phyloP scores from a whole-genome alignment of 2,888 invertebrate genomes.

The Octodonta nipae region DNA sequence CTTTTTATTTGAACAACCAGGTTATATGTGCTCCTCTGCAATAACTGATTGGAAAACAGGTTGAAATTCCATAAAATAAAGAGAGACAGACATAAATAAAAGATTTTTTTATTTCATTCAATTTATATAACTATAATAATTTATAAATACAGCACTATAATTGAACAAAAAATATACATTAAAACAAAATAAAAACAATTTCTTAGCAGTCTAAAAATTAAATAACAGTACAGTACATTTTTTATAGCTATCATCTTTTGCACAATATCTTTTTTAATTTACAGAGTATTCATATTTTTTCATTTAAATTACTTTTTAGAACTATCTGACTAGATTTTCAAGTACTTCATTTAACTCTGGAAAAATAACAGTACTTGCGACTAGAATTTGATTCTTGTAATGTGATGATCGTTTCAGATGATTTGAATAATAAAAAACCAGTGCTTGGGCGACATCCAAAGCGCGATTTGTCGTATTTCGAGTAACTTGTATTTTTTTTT shows the following conservation, averaged over 20 bases:
- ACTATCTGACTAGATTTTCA: conserved; percentile 25
- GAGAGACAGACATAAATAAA: too few relatives aligned
- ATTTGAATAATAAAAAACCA: too few relatives aligned
- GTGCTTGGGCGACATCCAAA: too few relatives aligned
- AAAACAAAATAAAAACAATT: conserved; percentile 25
- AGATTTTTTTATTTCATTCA: conserved; percentile 17
- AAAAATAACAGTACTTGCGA: conserved; percentile 19
- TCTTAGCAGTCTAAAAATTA: conserved; percentile 28
- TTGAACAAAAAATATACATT: conserved; percentile 25
- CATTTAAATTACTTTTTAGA: conserved; percentile 14
- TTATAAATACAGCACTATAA: conserved; percentile 30
- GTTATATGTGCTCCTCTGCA: too few relatives aligned
- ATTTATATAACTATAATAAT: conserved; percentile 27
- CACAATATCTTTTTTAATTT: conserved; percentile 17
- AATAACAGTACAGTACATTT: conserved; percentile 21
- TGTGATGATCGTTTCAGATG: too few relatives aligned
- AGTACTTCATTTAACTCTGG: conserved; percentile 16
- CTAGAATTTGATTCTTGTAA: conserved; percentile 18
- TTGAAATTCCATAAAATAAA: too few relatives aligned
- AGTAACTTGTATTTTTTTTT: too few relatives aligned
- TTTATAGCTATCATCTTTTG: conserved; percentile 17
- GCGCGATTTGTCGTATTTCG: too few relatives aligned
- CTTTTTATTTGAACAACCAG: too few relatives aligned
- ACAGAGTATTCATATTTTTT: conserved; percentile 19
- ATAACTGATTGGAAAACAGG: too few relatives aligned